phyloP scores from a whole-genome alignment of 2,797 vertebrate genomes.

The Squalus acanthias region DNA sequence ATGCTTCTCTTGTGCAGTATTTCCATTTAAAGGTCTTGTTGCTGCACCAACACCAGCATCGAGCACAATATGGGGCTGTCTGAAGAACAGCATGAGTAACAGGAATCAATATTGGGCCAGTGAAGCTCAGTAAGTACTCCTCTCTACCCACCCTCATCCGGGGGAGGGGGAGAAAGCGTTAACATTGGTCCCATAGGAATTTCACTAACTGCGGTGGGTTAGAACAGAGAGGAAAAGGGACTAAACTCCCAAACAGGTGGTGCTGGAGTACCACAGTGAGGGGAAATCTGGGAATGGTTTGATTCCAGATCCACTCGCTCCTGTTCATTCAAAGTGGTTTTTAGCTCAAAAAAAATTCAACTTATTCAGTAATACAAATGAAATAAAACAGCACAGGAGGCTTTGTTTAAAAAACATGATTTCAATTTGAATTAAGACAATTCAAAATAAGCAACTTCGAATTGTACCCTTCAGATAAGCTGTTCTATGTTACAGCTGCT shows the following conservation, averaged over 20 bases:
- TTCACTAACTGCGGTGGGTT: too few relatives aligned
- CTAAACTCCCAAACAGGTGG: too few relatives aligned
- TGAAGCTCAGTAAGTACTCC: not conserved
- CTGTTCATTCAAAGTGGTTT: not conserved
- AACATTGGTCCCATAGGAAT: not conserved
- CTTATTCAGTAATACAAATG: not conserved
- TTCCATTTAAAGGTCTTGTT: not conserved
- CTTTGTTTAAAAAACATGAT: not conserved
- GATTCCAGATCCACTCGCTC: not conserved
- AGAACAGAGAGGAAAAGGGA: not conserved
- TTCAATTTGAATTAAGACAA: not conserved
- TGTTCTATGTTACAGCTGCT: too few relatives aligned
- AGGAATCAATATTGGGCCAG: not conserved
- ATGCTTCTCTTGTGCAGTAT: not conserved
- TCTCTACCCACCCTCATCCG: not conserved
- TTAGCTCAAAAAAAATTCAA: not conserved
- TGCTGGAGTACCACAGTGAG: not conserved
- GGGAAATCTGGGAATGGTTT: not conserved
- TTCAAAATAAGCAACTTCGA: not conserved
- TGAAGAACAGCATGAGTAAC: not conserved
- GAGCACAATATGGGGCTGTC: not conserved
- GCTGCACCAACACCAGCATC: not conserved
- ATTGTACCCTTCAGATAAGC: not conserved
- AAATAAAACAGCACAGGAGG: not conserved
- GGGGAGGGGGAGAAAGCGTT: too few relatives aligned